Percentiles rank a stretch among this genome's conserved stretches.
Conservation (phyloP, 2,888 invertebrate genomes). For the Ochropacha duplaris region DNA sequence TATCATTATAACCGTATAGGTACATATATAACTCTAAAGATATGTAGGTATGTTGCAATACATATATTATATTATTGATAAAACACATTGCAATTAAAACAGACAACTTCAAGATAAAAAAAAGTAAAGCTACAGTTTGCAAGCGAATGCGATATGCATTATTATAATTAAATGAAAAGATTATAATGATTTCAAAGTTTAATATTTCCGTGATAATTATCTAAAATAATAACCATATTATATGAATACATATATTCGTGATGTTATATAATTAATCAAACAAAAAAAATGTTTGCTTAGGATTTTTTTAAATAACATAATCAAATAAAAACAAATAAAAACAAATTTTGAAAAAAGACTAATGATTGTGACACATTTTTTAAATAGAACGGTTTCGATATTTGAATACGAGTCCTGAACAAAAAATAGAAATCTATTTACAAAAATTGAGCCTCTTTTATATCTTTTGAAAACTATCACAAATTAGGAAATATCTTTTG, state of each 20-base stretch:
- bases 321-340: too few species aligned
- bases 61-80: neutral
- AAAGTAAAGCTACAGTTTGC: neutral
- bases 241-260: too few species aligned
- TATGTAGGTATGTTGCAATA: neutral
- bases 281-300: too few species aligned
- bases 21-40: neutral
- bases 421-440: too few species aligned
- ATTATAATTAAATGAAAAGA: neutral
- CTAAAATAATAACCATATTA: too few species aligned
- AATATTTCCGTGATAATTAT: too few species aligned
- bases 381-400: neutral
- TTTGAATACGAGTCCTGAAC: too few species aligned
- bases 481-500: neutral
- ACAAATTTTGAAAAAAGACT: too few species aligned
- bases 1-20: neutral
- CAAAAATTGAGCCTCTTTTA: too few species aligned
- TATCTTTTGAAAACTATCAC: neutral
- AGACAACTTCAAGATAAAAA: constrained; percentile 1
- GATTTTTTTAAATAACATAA: too few species aligned
- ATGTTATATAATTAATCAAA: too few species aligned
- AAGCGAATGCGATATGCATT: neutral
- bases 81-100: neutral
- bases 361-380: too few species aligned
- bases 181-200: neutral